Base-by-base conservation (phyloP, 2,888 invertebrate species). In the Ectemnius cavifrons region DNA sequence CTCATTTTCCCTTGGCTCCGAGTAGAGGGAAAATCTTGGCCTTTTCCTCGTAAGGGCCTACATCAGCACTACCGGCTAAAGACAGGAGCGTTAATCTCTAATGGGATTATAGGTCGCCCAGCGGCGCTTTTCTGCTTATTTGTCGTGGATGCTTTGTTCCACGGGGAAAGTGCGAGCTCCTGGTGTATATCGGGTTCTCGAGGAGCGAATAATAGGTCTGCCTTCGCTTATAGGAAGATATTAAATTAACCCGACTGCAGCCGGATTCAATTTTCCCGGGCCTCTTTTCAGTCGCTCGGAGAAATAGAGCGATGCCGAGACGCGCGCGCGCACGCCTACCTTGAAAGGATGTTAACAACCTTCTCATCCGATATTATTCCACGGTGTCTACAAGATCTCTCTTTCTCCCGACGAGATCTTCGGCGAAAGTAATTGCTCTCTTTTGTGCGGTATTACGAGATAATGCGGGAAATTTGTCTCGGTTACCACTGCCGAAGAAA, bases 201-300 rank as follows among this genome's bases (percentile, higher is more conserved):
- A 8, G 8, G 37, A 37, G 37, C 8, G 11, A 37, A 11, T 37
- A 37, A 37, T 6, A 37, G 37, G 37, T 1, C 11, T 1, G 37
- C 37, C 8, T 37, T 37, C 59, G 59, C 23, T 13, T 20, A 27
- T 60, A 65, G 52, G 70, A 65, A 60, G 61, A 49, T 46, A 63
- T 57, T 67, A 73, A 81, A 81, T 81, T 81, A 81, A 81, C 80
- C 63, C 67, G 71, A 73, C 76, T 64, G 70, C 23, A 67, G 60
- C 73, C 67, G 71, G 78, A 81, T 77, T 81, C 77, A 80, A 81
- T 80, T 75, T 47, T 14, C 23, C n/a, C 18, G 45, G 27, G 28
- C 27, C 52, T 63, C 46, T 63, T 61, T 28, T 46, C 13, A 61
- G 52, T 27, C 47, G 67, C 57, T 27, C 18, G 3, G 13, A 4